phyloP scores from a whole-genome alignment of 2,113 vertebrate species.

The Grammomys dolichurus region DNA sequence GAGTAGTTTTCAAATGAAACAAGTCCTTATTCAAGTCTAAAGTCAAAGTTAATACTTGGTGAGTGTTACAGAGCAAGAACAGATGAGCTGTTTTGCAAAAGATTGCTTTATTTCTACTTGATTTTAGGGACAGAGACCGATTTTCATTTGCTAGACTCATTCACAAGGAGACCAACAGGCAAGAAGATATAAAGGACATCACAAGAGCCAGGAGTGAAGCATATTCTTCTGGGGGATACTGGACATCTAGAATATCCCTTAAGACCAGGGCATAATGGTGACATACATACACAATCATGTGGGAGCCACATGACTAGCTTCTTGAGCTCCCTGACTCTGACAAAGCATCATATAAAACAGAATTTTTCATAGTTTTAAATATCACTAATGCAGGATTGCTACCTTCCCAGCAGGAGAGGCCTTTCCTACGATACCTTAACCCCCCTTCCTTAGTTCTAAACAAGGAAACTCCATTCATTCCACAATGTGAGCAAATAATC shows the following conservation, averaged over 20 bases:
- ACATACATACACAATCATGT: background rate
- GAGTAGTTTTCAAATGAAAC: background rate
- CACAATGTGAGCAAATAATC: background rate
- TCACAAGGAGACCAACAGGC: background rate
- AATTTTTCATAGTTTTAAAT: background rate
- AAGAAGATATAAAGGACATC: background rate
- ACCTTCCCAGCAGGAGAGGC: background rate
- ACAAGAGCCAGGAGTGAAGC: background rate
- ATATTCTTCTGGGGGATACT: background rate
- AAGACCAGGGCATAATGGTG: background rate
- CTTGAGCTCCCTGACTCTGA: background rate
- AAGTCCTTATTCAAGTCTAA: background rate
- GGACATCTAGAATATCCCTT: no score
- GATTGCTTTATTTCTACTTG: background rate
- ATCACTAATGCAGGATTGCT: background rate
- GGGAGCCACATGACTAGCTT: background rate
- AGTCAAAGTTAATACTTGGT: background rate
- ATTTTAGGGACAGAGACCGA: background rate
- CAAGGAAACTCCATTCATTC: background rate
- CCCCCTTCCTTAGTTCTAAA: background rate
- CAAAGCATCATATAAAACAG: background rate
- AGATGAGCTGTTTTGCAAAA: background rate
- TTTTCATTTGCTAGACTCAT: background rate
- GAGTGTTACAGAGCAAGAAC: background rate
- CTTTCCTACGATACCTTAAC: background rate